phyloP scores from a whole-genome alignment of 1,140 invertebrate species.

The Gonioctena quinquepunctata region DNA sequence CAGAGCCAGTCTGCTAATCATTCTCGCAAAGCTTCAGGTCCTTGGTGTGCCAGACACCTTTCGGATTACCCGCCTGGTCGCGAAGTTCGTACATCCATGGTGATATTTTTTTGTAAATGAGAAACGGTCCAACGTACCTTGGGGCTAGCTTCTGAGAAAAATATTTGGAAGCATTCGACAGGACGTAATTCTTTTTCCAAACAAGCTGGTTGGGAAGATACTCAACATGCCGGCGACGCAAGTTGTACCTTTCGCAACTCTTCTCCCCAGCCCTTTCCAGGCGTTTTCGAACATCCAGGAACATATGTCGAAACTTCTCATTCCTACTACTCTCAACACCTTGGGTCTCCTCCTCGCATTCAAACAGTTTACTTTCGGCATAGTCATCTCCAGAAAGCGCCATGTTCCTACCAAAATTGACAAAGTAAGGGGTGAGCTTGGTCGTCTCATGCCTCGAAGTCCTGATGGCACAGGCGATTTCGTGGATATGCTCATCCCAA shows the following conservation, averaged over 20 bases:
- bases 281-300: neutral
- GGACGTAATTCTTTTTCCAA: constrained; percentile 3
- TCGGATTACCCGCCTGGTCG: neutral
- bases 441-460: constrained; percentile 22
- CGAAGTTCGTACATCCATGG: neutral
- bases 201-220: neutral
- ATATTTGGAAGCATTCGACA: constrained; percentile 16
- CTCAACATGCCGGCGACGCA: neutral
- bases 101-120: neutral
- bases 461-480: constrained; percentile 28
- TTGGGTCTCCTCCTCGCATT: neutral
- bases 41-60: neutral
- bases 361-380: neutral
- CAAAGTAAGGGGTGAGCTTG: constrained; percentile 36
- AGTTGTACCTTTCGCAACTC: neutral
- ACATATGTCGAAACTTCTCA: neutral
- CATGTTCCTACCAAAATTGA: constrained; percentile 26
- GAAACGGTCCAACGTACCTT: neutral
- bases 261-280: neutral
- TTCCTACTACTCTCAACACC: neutral
- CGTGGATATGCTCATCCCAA: constrained; percentile 27
- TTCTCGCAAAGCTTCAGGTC: neutral
- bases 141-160: constrained; percentile 22
- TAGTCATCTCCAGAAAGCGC: neutral
- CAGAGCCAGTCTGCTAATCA: neutral